Conservation (phyloP, 1,140 invertebrate species). For the Drosophila tani region DNA sequence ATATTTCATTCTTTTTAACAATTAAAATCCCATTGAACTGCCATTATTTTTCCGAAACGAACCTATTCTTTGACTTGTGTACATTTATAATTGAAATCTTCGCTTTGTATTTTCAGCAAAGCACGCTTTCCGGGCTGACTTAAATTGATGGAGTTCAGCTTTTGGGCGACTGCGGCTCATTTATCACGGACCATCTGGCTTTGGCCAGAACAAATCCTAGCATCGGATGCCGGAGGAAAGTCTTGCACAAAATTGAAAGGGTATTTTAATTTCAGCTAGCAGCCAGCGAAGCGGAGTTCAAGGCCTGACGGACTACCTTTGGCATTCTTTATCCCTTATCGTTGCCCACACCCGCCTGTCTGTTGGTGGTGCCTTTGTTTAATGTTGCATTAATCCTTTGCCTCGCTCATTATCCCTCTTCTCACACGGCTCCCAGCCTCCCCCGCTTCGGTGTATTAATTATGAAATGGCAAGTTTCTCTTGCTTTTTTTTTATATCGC, state of each 20-base stretch:
- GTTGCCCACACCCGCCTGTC: constrained; percentile 7
- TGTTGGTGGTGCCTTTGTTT: constrained; percentile 59
- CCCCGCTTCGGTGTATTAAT: constrained; percentile 62
- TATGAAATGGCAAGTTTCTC: constrained; percentile 70
- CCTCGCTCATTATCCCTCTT: constrained; percentile 70
- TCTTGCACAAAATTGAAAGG: constrained; percentile 16
- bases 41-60: neutral
- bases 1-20: neutral
- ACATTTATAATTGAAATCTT: constrained; percentile 31
- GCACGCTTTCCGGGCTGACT: constrained; percentile 23
- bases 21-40: neutral
- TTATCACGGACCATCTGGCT: constrained; percentile 37
- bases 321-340: constrained; percentile 4
- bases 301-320: constrained; percentile 43
- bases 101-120: constrained; percentile 7
- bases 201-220: constrained; percentile 1
- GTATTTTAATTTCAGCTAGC: constrained; percentile 21
- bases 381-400: constrained; percentile 73
- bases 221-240: constrained; percentile 11
- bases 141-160: constrained; percentile 33
- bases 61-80: neutral
- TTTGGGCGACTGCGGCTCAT: constrained; percentile 20
- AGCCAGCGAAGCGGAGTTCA: constrained; percentile 36
- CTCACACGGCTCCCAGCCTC: constrained; percentile 25
- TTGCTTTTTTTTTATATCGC: constrained; percentile 23